A percentile compares a stretch with the other conserved stretches of the same genome.
These are phyloP conservation scores for Lerista edwardsae DNA, from an alignment of 2,797 vertebrate species.

Conservation along the genomic window DNA sequence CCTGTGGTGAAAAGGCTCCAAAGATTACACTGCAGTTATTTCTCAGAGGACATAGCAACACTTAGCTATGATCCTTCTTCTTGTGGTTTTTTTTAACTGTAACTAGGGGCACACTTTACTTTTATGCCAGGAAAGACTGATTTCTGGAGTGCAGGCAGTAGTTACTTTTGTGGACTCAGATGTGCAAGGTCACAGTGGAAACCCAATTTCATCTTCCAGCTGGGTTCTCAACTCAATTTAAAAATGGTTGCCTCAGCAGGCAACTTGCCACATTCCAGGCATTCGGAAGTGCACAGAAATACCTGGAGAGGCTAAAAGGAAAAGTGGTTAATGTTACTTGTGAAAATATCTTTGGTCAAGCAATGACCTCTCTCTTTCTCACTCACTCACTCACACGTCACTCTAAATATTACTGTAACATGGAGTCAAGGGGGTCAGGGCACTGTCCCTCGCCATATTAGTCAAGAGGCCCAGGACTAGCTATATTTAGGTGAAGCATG, in stretches of 20 bases:
- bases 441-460: conserved; percentile 77
- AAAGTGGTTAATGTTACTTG: no score
- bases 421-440: conserved; percentile 75
- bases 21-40: no score
- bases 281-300: neutral
- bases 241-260: neutral
- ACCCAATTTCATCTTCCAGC: neutral
- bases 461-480: conserved; percentile 72
- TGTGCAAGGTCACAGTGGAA: neutral
- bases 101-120: no score
- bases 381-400: neutral
- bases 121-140: no score
- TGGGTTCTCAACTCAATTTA: neutral
- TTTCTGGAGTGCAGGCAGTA: no score
- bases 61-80: no score
- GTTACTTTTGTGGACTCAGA: neutral
- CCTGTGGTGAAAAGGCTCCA: no score
- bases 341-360: neutral
- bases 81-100: no score
- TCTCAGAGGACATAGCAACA: no score
- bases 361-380: neutral
- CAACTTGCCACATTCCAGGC: neutral
- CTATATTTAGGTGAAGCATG: conserved; percentile 76
- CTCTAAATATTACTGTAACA: conserved; percentile 72
- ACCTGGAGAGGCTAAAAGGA: neutral